Evolutionary conservation across 1,140 invertebrate species (phyloP).

Genomic region (Drosophila sucinea): DNA sequence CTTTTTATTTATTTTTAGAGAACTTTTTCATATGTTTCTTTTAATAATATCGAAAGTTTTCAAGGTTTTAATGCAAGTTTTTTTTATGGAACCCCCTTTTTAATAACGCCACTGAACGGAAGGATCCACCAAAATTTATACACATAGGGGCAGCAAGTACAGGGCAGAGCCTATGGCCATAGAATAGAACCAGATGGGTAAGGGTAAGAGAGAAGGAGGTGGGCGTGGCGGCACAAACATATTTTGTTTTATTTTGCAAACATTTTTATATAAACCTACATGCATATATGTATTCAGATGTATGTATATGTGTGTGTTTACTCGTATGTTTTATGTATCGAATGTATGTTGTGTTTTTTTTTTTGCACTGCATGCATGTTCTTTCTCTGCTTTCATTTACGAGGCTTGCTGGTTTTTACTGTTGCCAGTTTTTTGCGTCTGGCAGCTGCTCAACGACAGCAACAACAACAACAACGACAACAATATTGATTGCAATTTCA

Average conservation of each 20-base stretch:
- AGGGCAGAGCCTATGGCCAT: slow-evolving; percentile 1
- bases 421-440: slow-evolving; percentile 75
- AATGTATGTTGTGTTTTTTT: slow-evolving; percentile 43
- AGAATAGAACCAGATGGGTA: background rate
- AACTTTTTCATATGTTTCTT: background rate
- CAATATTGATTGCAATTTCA: slow-evolving; percentile 79
- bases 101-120: background rate
- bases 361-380: slow-evolving; percentile 53
- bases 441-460: slow-evolving; percentile 67
- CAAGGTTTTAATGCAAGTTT: background rate
- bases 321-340: slow-evolving; percentile 39
- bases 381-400: slow-evolving; percentile 64
- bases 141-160: slow-evolving; percentile 12
- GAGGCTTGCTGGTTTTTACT: slow-evolving; percentile 76
- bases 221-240: slow-evolving; percentile 17
- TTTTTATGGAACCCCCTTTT: background rate
- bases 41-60: background rate
- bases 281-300: slow-evolving; percentile 1
- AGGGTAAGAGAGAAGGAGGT: background rate
- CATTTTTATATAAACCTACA: slow-evolving; percentile 30
- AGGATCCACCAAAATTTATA: background rate
- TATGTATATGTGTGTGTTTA: background rate
- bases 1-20: background rate
- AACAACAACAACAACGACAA: slow-evolving; percentile 52
- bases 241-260: slow-evolving; percentile 63